Evolutionary conservation across 2,113 vertebrate species (phyloP).

Genomic region (Potamarius usumacintae): DNA sequence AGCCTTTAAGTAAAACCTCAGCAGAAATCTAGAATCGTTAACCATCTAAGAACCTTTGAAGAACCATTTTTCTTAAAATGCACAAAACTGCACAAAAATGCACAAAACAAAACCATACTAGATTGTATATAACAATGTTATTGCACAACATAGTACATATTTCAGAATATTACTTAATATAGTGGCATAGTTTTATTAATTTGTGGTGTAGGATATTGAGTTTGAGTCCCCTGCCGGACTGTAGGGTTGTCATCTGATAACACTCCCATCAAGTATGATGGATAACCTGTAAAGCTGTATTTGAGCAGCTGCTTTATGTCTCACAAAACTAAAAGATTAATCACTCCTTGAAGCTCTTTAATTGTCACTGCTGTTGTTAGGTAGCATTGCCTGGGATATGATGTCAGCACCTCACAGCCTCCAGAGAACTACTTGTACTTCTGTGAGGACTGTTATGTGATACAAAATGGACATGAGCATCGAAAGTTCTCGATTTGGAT

Average conservation of each 20-base stretch:
- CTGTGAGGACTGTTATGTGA: background rate
- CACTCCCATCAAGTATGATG: background rate
- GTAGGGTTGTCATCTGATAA: background rate
- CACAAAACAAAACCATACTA: no score
- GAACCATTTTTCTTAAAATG: background rate
- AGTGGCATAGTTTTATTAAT: background rate
- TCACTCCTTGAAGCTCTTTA: background rate
- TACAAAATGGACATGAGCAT: background rate
- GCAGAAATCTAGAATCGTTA: background rate
- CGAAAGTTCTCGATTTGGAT: slow-evolving; percentile 10
- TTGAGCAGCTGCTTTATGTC: slow-evolving; percentile 10
- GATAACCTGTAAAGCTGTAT: background rate
- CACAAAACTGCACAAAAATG: background rate
- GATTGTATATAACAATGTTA: background rate
- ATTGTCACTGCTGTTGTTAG: slow-evolving; percentile 22
- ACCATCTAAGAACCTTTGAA: background rate
- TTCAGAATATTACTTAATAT: background rate
- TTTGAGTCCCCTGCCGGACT: background rate
- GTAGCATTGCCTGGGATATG: slow-evolving; percentile 12
- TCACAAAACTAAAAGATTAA: background rate
- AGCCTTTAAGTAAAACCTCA: background rate
- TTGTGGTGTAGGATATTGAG: background rate
- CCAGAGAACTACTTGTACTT: slow-evolving; percentile 4
- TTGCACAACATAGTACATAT: background rate
- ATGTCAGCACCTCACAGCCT: slow-evolving; percentile 16